Base-by-base conservation (phyloP, 2,888 invertebrate species). In the Euproctis similis region DNA sequence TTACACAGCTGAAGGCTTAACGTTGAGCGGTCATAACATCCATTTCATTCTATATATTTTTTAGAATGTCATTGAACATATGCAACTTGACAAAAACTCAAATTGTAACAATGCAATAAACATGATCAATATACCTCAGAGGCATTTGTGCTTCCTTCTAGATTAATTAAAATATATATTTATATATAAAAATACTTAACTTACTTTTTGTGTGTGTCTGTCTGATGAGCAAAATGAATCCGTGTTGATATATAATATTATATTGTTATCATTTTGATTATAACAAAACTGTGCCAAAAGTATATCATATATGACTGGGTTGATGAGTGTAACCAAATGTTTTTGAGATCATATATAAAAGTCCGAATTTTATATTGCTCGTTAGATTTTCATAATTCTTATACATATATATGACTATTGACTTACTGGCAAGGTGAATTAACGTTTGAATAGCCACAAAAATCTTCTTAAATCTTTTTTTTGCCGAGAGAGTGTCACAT, bases 91-190 rank as follows among this genome's bases (percentile, higher is more conserved):
- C n/a, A n/a, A n/a, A n/a, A n/a, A n/a, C n/a, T n/a, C n/a, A n/a
- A n/a, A 14, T 4, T 14, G 14, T 14, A 14, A 14, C 14, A 14
- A 62, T 59, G 58, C 62, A 70, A 67, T 62, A 61, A 57, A 43
- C 60, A 56, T 43, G 53, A 65, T 58, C 58, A 53, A 57, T 56
- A 64, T 81, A 82, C 81, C 82, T 82, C 82, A 78, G 81, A 77
- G 65, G 78, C 71, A 47, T 42, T 44, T 20, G 39, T 54, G 75
- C 70, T 76, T 80, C 80, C 71, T 64, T 72, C 47, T 55, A 77
- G 71, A 65, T 69, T 58, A 47, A 56, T 53, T 51, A 45, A 53
- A 54, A 62, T 59, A 50, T 54, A 53, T 54, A 57, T 48, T 47
- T 58, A 61, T 63, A 67, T 56, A 59, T n/a, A n/a, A n/a, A n/a